Base-by-base conservation (phyloP, 2,113 vertebrate genomes). In the Pelecanoides urinatrix region DNA sequence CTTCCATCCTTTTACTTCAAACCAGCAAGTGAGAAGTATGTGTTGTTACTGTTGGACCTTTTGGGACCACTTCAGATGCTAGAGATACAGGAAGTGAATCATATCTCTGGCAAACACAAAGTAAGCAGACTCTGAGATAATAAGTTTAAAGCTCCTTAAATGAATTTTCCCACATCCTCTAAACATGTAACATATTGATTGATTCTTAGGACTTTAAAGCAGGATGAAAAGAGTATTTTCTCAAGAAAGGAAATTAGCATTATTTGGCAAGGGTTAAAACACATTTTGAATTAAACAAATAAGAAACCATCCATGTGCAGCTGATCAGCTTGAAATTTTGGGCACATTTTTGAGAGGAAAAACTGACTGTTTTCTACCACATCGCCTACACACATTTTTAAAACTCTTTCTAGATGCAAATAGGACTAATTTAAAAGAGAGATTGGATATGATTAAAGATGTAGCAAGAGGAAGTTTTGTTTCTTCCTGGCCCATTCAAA, bases 261-360 rank as follows among this genome's bases (percentile, higher is more conserved):
- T 58, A 94, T 62, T 90, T 96, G 80, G 71, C 72, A 83, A 91
- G 12, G 50, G 58, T 95, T 97, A 95, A 96, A 97, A 89, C 42
- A 88, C 13, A 75, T 88, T 86, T 88, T 88, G 59, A 95, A 89
- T 94, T 95, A 96, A 96, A 91, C 52, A 93, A 90, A 40, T 71
- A 90, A 66, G 65, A 96, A 92, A 86, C 38, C 34, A 70, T 83
- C 68, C 76, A 66, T 78, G 50, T 79, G 62, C n/a, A 86, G 74
- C 85, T 66, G 61, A 92, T 91, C 82, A 93, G 45, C 36, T 78
- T 85, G 61, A 88, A 95, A 78, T 63, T 91, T 88, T 85, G 78
- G 29, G 45, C 59, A 82, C 12, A n/a, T 92, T 96, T 88, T 91
- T 91, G 78, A 78, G 63, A 61, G 50, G 86, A 16, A 76, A 25